Conservation (phyloP, 2,797 vertebrate genomes). For the Garrulus glandarius region DNA sequence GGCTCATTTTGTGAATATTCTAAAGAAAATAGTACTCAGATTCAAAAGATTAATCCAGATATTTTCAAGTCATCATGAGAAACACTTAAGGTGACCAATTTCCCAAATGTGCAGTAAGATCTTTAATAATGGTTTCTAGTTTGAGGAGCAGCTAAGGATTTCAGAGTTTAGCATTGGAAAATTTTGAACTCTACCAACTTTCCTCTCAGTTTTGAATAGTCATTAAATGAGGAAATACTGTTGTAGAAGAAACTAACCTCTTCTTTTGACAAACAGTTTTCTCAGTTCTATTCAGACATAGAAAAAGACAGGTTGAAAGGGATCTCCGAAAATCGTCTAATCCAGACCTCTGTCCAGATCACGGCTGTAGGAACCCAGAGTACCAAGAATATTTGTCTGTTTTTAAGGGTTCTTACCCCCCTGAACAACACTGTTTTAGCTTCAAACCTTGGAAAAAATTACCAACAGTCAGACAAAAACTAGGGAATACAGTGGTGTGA, state of each 20-base stretch:
- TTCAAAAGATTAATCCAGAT: not conserved
- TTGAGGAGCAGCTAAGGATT: not conserved
- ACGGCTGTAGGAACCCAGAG: not conserved
- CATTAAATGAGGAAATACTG: not conserved
- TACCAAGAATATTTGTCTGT: too few species aligned
- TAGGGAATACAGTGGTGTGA: too few species aligned
- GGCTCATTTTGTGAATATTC: not conserved
- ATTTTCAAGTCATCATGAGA: not conserved
- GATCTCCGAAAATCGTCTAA: not conserved
- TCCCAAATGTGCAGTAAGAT: not conserved
- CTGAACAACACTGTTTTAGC: too few species aligned
- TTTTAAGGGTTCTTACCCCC: too few species aligned
- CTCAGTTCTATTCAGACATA: not conserved
- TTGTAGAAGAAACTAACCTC: not conserved
- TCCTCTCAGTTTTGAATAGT: not conserved
- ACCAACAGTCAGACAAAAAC: too few species aligned
- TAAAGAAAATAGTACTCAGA: not conserved
- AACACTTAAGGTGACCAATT: not conserved
- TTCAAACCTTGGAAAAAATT: too few species aligned
- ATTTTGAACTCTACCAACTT: not conserved
- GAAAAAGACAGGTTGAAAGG: not conserved
- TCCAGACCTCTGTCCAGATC: not conserved
- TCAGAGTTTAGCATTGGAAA: not conserved
- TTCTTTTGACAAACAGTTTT: not conserved
- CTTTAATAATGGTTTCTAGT: not conserved